Conservation (phyloP, 2,888 invertebrate genomes). For the Macrophya annulata region DNA sequence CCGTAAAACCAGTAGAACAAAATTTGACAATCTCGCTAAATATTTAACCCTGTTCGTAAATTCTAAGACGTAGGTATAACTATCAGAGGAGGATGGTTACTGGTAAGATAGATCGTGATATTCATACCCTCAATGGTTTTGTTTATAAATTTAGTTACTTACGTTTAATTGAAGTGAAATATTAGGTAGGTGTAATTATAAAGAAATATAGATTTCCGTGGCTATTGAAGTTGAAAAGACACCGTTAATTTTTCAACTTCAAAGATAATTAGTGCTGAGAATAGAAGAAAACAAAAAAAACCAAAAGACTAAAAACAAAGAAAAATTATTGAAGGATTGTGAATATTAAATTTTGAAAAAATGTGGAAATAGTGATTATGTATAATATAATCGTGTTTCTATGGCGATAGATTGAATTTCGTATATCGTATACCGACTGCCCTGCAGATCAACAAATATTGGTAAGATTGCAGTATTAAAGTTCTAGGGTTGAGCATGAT, state of each 20-base stretch:
- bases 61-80: not conserved
- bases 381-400: conserved; percentile 3
- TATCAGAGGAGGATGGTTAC: not conserved
- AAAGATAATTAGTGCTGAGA: not conserved
- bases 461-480: conserved; percentile 50
- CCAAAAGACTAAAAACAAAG: not conserved
- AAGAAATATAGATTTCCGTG: not conserved
- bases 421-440: conserved; percentile 46
- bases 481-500: conserved; percentile 57
- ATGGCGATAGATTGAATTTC: conserved; percentile 30
- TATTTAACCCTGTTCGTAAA: not conserved
- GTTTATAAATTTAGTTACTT: not conserved
- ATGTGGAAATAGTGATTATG: not conserved
- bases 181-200: conserved; percentile 9
- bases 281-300: too few relatives aligned
- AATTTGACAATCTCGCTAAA: not conserved
- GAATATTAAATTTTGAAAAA: not conserved
- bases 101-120: conserved; percentile 19
- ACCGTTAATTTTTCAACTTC: not conserved
- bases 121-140: not conserved
- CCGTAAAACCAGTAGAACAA: not conserved
- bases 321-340: not conserved
- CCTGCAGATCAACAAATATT: conserved; percentile 51
- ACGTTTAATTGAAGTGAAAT: not conserved
- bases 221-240: not conserved